Evolutionary conservation across 1,140 invertebrate genomes (phyloP).

Genomic region (Macrotrachela quadricornifera): DNA sequence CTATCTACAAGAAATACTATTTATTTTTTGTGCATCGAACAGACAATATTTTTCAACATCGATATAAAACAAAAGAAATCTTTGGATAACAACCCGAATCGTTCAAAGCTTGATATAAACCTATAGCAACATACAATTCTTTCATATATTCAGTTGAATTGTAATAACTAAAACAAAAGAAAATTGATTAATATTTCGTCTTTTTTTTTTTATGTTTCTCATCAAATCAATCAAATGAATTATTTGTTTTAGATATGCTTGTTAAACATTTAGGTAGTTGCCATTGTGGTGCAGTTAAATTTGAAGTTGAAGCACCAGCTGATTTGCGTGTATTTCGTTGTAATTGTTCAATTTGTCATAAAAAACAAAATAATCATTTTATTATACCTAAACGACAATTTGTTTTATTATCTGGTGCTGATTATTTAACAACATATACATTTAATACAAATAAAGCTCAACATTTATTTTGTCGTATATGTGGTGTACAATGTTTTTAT

Average conservation of each 20-base stretch:
- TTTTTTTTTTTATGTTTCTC: background rate
- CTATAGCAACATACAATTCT: slow-evolving; percentile 93
- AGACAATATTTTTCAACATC: too few relatives aligned
- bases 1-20: background rate
- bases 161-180: too few relatives aligned
- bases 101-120: slow-evolving; percentile 88
- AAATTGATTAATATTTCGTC: background rate
- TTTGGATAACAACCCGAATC: slow-evolving; percentile 77
- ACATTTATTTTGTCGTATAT: slow-evolving; percentile 35
- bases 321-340: slow-evolving; percentile 28
- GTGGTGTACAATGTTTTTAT: slow-evolving; percentile 38
- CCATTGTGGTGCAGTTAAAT: slow-evolving; percentile 35
- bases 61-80: slow-evolving; percentile 46
- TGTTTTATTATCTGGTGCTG: slow-evolving; percentile 21
- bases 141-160: too few relatives aligned
- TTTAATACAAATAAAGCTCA: slow-evolving; percentile 35
- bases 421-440: slow-evolving; percentile 33
- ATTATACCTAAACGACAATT: too few relatives aligned
- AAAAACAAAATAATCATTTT: slow-evolving; percentile 35
- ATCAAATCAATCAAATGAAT: background rate
- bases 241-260: background rate
- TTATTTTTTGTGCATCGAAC: background rate
- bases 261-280: slow-evolving; percentile 32
- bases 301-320: slow-evolving; percentile 26
- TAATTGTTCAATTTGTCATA: slow-evolving; percentile 35